Base-by-base conservation (phyloP, 2,888 invertebrate genomes). In the Aleiodes leptofemur region DNA sequence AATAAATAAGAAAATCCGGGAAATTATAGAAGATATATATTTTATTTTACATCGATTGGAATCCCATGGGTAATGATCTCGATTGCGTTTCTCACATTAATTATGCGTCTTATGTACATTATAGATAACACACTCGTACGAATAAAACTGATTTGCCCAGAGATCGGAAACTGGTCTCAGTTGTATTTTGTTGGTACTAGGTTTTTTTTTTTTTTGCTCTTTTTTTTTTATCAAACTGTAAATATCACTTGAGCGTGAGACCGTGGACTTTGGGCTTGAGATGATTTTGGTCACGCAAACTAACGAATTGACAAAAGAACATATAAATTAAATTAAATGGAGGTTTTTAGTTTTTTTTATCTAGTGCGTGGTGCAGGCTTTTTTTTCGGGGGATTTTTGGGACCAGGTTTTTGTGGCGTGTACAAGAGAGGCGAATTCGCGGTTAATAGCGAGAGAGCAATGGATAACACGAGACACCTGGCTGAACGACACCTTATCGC, bases 31-130 rank as follows among this genome's bases (percentile, higher is more conserved):
- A 43, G 3, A 9, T 43, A 7, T 43, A 9, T 43, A 43, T 43
- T 43, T 48, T 14, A 64, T 64, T 64, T 38, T 43, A 29, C 43
- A 64, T 64, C 64, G 64, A 64, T 64, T 43, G 64, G 48, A 64
- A 64, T 64, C 43, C 64, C 64, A 64, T 48, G 64, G 59, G 31
- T 34, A 64, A 11, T 64, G 48, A 64, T 64, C 43, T 64, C 43
- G 16, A 64, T 48, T 43, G 43, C 48, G 23, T 64, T 64, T 64
- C 64, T 64, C 64, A 64, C 64, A 64, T 64, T 64, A 64, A 64
- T 64, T 64, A 64, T 64, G 64, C 64, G 64, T 64, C 64, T 48
- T 64, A 64, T 64, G 64, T 64, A 64, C 64, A 64, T 64, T 64
- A 38, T 48, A 56, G 64, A 64, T 43, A 43, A 64, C 43, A 16